Conservation (phyloP, 2,797 vertebrate genomes). For the Pelodytes ibericus region DNA sequence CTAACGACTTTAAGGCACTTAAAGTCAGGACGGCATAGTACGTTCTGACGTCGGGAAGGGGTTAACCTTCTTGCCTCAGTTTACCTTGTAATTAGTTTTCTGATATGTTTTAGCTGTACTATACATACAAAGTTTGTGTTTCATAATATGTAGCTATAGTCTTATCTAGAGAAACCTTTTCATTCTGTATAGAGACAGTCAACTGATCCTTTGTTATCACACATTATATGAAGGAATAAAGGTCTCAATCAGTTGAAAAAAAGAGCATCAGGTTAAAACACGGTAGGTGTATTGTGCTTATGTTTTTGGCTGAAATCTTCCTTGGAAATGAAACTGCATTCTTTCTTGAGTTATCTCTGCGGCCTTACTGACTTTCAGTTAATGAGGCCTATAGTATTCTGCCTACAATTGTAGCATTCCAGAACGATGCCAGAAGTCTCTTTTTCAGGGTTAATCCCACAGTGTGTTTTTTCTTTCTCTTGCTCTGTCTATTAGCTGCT, state of each 20-base stretch:
- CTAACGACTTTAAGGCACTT: too few species aligned
- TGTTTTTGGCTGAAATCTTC: background rate
- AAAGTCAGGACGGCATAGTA: too few species aligned
- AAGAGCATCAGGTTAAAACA: background rate
- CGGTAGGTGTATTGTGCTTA: background rate
- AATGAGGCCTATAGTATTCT: background rate
- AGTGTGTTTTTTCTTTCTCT: background rate
- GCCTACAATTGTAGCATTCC: background rate
- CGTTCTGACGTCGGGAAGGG: too few species aligned
- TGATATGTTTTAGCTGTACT: too few species aligned
- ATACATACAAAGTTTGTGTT: too few species aligned
- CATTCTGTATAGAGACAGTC: too few species aligned
- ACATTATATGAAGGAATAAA: background rate
- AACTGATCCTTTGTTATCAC: too few species aligned
- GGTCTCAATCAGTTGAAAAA: background rate
- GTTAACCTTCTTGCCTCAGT: too few species aligned
- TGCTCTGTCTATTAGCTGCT: background rate
- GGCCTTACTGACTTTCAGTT: background rate
- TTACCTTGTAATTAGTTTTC: too few species aligned
- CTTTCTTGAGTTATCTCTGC: background rate
- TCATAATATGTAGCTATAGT: too few species aligned
- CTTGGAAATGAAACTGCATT: background rate
- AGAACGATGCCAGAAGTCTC: background rate
- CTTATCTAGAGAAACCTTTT: too few species aligned
- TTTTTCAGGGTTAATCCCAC: background rate